Evolutionary conservation across 2,888 invertebrate genomes (phyloP).

Genomic region (Pecten maximus): DNA sequence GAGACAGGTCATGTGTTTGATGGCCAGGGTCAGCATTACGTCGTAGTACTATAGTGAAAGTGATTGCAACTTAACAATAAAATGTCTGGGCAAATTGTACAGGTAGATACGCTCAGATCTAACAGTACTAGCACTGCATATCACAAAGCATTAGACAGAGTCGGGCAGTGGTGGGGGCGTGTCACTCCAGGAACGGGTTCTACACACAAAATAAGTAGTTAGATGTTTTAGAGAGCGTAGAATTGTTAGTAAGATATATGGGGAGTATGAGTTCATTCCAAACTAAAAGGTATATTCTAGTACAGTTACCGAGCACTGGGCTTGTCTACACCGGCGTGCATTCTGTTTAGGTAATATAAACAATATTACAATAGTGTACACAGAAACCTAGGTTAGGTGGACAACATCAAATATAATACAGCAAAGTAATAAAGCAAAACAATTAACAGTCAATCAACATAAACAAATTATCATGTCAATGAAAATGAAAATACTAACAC

Average conservation of each 20-base stretch:
- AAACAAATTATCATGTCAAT: neutral
- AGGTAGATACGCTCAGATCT: neutral
- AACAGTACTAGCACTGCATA: neutral
- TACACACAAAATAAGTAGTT: neutral
- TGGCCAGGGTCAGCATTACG: neutral
- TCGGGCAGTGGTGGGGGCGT: neutral
- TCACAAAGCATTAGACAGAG: neutral
- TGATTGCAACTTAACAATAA: neutral
- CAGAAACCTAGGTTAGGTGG: neutral
- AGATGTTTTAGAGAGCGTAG: neutral
- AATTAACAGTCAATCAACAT: neutral
- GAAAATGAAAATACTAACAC: neutral
- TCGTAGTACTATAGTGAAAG: neutral
- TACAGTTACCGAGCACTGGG: slow-evolving; percentile 52
- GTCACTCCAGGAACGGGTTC: neutral
- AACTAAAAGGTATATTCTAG: neutral
- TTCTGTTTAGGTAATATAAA: slow-evolving; percentile 55
- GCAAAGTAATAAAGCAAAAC: neutral
- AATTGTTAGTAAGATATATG: neutral
- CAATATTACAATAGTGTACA: slow-evolving; percentile 31
- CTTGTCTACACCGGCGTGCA: slow-evolving; percentile 55
- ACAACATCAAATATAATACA: neutral
- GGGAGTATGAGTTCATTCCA: neutral
- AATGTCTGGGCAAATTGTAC: neutral
- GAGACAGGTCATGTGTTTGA: neutral